phyloP scores from a whole-genome alignment of 2,888 invertebrate genomes.

The Plebejus anna region DNA sequence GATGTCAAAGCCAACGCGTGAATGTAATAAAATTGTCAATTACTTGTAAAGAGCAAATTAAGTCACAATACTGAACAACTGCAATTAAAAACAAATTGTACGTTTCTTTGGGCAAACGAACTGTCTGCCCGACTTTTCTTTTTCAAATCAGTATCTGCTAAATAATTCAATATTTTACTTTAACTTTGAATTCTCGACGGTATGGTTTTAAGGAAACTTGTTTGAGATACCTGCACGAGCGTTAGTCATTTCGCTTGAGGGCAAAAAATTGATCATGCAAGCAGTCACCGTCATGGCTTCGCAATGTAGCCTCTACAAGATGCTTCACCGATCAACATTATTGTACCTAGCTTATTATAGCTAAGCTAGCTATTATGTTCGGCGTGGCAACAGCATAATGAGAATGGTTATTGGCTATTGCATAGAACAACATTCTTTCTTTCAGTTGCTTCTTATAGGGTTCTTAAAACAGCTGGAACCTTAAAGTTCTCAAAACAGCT shows the following conservation, averaged over 20 bases:
- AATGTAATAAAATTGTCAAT: neutral
- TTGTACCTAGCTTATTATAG: neutral
- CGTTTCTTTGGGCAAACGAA: neutral
- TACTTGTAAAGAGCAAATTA: neutral
- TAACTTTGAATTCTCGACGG: neutral
- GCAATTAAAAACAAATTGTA: neutral
- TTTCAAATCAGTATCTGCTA: neutral
- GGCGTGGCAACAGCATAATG: neutral
- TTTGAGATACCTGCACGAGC: neutral
- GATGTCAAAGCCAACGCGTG: neutral
- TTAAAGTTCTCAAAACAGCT: too few relatives aligned
- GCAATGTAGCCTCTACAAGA: neutral
- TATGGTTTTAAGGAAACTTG: constrained; percentile 18
- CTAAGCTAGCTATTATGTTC: neutral
- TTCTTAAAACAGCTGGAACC: too few relatives aligned
- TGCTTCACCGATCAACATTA: constrained; percentile 6
- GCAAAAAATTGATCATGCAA: constrained; percentile 9
- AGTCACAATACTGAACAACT: neutral
- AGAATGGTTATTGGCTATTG: neutral
- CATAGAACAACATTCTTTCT: neutral
- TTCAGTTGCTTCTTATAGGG: neutral
- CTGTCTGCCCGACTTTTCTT: neutral
- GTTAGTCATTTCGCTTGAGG: constrained; percentile 2
- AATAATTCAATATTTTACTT: neutral
- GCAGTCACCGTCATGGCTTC: neutral